Percentiles rank a stretch among this genome's conserved stretches.
These are phyloP conservation scores for Hemiprocne comata DNA, from an alignment of 2,113 vertebrate species.

Conservation along the genomic window DNA sequence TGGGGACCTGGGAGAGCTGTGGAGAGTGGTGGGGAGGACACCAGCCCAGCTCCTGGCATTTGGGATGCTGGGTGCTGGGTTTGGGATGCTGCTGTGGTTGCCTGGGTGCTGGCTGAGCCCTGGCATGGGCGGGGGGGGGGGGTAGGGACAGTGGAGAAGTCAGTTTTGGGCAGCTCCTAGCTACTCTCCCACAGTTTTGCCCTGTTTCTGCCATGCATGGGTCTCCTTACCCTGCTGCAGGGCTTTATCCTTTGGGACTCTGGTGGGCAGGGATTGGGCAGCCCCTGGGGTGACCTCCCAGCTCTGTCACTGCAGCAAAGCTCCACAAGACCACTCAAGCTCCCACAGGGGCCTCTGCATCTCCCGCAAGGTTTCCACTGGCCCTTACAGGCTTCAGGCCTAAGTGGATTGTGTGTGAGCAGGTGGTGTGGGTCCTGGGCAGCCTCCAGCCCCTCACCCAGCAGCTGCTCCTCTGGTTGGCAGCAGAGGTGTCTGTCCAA, in stretches of 20 bases:
- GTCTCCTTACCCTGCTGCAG: background rate
- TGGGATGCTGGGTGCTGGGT: background rate
- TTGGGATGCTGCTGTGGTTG: background rate
- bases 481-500: background rate
- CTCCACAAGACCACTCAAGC: background rate
- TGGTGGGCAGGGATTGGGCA: rapidly evolving
- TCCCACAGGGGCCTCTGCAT: background rate
- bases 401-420: background rate
- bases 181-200: background rate
- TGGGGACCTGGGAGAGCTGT: background rate
- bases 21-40: background rate
- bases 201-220: rapidly evolving
- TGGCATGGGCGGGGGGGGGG: rapidly evolving
- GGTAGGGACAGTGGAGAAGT: background rate
- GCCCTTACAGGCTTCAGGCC: background rate
- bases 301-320: background rate
- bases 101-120: background rate
- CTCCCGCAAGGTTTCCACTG: background rate
- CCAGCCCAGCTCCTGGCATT: rapidly evolving
- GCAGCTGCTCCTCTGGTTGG: rapidly evolving
- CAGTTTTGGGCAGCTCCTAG: background rate
- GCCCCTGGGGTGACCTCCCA: rapidly evolving
- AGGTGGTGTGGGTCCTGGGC: background rate
- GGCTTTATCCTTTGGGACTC: background rate
- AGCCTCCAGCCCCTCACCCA: background rate